A percentile compares a stretch with the other conserved stretches of the same genome.
phyloP scores from a whole-genome alignment of 64 coral and sea anemone genomes.

The Acropora yongei region DNA sequence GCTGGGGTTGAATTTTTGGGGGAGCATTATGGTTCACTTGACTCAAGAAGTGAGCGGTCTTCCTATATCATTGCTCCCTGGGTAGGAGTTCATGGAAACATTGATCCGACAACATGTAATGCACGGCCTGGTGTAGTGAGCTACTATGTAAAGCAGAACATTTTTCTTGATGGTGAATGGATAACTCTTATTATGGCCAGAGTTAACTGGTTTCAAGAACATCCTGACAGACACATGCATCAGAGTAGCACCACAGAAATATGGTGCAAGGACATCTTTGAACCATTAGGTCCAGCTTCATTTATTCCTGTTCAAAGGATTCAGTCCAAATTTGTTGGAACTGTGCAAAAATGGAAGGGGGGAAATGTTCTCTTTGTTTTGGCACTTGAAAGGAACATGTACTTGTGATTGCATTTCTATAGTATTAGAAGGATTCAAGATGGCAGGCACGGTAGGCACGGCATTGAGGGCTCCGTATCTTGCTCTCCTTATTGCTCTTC shows the following conservation, averaged over 20 bases:
- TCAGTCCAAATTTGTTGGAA: conserved; percentile 56
- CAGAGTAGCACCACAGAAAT: conserved; percentile 36
- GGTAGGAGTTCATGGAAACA: neutral
- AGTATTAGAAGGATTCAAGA: neutral
- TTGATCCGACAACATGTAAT: conserved; percentile 22
- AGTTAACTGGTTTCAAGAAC: conserved; percentile 37
- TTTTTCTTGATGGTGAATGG: conserved; percentile 22
- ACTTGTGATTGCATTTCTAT: neutral
- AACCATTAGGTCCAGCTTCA: conserved; percentile 19
- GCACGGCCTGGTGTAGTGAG: conserved; percentile 38
- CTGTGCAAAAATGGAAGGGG: conserved; percentile 45
- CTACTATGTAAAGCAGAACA: conserved; percentile 41
- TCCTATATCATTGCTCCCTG: conserved; percentile 10
- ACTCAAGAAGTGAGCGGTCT: too few relatives aligned
- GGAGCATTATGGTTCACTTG: too few relatives aligned
- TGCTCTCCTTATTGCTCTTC: too few relatives aligned
- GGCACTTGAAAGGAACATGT: conserved; percentile 9
- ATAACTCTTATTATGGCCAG: conserved; percentile 2
- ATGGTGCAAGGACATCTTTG: conserved; percentile 43
- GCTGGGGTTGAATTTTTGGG: too few relatives aligned
- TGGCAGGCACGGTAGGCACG: too few relatives aligned
- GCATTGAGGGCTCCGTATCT: too few relatives aligned
- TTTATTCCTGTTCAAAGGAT: conserved; percentile 62
- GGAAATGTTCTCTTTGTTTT: conserved; percentile 60
- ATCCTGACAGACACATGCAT: conserved; percentile 1